A percentile compares a stretch with the other conserved stretches of the same genome.
phyloP scores from a whole-genome alignment of 2,888 invertebrate genomes.

The Cataglyphis rosenhaueri region DNA sequence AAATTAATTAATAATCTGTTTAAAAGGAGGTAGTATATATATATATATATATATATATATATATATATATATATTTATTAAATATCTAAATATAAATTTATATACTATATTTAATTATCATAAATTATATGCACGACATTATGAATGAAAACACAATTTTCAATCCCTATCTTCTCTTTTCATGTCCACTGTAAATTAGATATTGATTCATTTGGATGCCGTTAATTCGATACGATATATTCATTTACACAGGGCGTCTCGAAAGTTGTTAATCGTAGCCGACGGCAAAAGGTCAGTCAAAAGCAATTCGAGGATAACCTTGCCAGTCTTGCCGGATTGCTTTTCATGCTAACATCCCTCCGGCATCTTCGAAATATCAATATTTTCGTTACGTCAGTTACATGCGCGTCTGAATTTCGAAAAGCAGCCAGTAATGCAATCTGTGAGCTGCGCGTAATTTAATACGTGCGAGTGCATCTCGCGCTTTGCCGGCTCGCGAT shows the following conservation, averaged over 20 bases:
- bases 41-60: background rate
- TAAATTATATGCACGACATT: background rate
- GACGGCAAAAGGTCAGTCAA: slow-evolving; percentile 24
- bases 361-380: slow-evolving; percentile 44
- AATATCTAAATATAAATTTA: background rate
- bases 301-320: slow-evolving; percentile 21
- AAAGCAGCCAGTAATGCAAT: slow-evolving; percentile 20
- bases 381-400: slow-evolving; percentile 20
- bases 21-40: background rate
- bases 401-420: background rate
- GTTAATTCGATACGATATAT: slow-evolving; percentile 51
- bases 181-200: slow-evolving; percentile 30
- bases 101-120: background rate
- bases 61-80: background rate
- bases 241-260: slow-evolving; percentile 54
- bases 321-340: slow-evolving; percentile 17
- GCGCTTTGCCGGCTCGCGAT: background rate
- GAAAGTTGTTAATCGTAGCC: slow-evolving; percentile 46
- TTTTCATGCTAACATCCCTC: slow-evolving; percentile 36
- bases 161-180: slow-evolving; percentile 7
- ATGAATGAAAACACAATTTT: slow-evolving; percentile 33
- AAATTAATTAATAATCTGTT: background rate
- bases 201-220: slow-evolving; percentile 43
- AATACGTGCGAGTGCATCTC: background rate
- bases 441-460: slow-evolving; percentile 33